phyloP scores from a whole-genome alignment of 2,113 vertebrate species.

The Proteles cristata region DNA sequence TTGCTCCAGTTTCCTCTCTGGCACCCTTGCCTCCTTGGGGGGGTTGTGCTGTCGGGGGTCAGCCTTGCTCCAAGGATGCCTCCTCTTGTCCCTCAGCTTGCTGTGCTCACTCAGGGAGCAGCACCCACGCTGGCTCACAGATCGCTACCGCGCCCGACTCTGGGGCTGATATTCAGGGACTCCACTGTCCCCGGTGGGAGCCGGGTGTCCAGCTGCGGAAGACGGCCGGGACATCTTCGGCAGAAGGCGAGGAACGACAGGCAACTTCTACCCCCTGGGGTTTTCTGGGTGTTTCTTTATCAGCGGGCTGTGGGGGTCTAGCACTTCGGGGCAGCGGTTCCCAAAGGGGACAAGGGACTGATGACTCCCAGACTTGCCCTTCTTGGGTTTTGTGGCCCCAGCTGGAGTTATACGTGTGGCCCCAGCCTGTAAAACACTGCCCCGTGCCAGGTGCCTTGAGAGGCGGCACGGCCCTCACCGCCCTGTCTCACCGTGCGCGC shows the following conservation, averaged over 20 bases:
- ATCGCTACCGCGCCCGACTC: background rate
- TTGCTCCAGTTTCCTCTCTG: background rate
- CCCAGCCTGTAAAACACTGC: accelerated
- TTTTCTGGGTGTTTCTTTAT: background rate
- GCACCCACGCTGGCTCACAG: background rate
- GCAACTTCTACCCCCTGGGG: background rate
- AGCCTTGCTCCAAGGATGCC: background rate
- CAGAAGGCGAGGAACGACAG: background rate
- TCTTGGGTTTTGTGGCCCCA: background rate
- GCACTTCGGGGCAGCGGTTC: background rate
- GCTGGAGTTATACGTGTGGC: background rate
- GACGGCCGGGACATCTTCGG: accelerated
- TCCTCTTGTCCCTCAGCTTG: background rate
- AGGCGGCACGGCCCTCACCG: accelerated
- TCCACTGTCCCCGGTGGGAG: background rate
- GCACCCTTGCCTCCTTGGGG: background rate
- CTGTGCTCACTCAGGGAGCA: background rate
- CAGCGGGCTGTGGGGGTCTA: background rate
- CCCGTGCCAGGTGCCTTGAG: background rate
- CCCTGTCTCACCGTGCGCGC: background rate
- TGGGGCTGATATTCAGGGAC: background rate
- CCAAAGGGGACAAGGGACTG: background rate
- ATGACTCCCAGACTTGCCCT: background rate
- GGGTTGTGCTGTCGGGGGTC: background rate
- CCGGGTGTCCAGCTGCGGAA: background rate